phyloP scores from a whole-genome alignment of 2,113 vertebrate species.

The Ctenomys sociabilis region DNA sequence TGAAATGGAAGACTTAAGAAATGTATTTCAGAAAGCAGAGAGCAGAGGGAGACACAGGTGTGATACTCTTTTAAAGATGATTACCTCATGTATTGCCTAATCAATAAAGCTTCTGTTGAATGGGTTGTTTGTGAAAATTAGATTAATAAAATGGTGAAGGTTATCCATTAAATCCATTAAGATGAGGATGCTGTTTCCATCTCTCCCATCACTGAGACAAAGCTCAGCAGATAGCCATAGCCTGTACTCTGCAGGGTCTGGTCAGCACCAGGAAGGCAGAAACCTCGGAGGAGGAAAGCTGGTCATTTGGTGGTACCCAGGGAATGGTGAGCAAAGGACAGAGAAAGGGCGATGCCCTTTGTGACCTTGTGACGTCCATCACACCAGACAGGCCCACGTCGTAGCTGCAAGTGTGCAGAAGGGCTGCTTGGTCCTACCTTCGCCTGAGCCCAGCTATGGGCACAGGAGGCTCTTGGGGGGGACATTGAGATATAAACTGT shows the following conservation, averaged over 20 bases:
- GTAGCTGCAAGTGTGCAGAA: neutral
- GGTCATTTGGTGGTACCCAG: neutral
- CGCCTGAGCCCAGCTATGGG: neutral
- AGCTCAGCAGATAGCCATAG: neutral
- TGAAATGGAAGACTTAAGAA: neutral
- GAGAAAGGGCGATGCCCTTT: neutral
- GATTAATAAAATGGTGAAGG: neutral
- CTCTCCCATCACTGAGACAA: neutral
- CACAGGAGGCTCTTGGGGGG: neutral
- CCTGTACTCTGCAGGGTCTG: neutral
- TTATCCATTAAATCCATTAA: neutral
- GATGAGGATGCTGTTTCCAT: neutral
- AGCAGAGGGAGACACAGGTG: neutral
- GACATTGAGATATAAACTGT: neutral
- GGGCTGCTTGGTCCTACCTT: neutral
- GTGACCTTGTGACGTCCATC: neutral
- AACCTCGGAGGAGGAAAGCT: neutral
- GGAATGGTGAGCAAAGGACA: neutral
- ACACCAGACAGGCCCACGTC: neutral
- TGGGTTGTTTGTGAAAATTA: neutral
- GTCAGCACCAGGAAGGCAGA: neutral
- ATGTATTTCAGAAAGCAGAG: neutral
- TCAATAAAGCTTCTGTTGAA: neutral
- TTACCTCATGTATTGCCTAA: neutral
- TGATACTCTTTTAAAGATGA: neutral